Percentiles rank a stretch among this genome's conserved stretches.
Conservation (phyloP, 2,113 vertebrate species). For the Alces alces region DNA sequence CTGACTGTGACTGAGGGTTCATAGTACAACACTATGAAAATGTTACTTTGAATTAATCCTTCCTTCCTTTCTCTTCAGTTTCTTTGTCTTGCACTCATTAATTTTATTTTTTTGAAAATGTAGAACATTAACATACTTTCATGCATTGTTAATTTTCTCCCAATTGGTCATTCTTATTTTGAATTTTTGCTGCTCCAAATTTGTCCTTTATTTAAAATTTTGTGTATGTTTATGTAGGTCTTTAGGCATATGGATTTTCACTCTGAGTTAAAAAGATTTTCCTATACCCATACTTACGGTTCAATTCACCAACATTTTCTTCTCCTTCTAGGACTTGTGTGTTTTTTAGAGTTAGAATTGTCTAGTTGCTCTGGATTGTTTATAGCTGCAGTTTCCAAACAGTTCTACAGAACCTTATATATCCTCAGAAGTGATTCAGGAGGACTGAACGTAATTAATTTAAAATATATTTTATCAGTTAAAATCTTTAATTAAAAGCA, state of each 20-base stretch:
- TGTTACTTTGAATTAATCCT: neutral
- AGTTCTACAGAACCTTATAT: neutral
- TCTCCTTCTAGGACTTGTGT: neutral
- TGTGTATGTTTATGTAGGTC: neutral
- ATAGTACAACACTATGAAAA: neutral
- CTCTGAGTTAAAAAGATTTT: neutral
- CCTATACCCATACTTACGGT: neutral
- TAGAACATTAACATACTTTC: neutral
- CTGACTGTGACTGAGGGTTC: neutral
- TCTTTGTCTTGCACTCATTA: neutral
- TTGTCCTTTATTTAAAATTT: neutral
- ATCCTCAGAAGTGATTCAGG: neutral
- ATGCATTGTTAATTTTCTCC: neutral
- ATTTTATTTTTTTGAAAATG: neutral
- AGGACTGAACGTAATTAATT: neutral
- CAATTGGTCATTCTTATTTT: neutral
- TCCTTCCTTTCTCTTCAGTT: neutral
- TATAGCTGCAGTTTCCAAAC: neutral
- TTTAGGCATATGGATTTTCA: neutral
- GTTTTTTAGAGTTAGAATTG: neutral
- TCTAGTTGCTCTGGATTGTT: neutral
- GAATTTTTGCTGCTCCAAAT: neutral
- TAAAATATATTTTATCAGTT: constrained; percentile 4
- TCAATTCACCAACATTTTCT: neutral
- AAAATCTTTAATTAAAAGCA: constrained; percentile 25